Conservation (phyloP, 1,140 invertebrate species). For the Adoxophyes honmai region DNA sequence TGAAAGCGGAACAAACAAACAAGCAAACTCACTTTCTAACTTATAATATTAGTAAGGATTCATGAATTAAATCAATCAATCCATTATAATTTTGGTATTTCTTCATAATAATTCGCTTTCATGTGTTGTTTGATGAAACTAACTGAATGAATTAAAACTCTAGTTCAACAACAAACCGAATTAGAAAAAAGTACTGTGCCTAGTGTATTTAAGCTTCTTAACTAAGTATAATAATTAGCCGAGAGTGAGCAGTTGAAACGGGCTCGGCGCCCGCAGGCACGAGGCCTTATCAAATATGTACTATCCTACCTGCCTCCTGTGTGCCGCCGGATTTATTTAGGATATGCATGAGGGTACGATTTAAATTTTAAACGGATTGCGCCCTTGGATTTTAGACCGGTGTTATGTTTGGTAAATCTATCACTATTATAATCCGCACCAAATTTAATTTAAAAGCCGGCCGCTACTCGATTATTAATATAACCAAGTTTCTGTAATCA, state of each 20-base stretch:
- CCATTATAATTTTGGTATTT: too few species aligned
- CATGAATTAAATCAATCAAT: too few species aligned
- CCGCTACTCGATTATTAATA: conserved; percentile 53
- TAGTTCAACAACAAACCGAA: too few species aligned
- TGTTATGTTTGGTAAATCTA: conserved; percentile 70
- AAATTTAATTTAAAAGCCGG: conserved; percentile 56
- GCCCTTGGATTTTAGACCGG: conserved; percentile 64
- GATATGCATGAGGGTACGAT: conserved; percentile 75
- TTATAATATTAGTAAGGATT: too few species aligned
- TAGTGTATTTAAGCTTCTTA: conserved; percentile 26
- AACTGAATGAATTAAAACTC: too few species aligned
- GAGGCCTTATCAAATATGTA: conserved; percentile 75
- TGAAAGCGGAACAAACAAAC: too few species aligned
- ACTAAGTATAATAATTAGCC: conserved; percentile 59
- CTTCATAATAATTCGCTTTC: too few species aligned
- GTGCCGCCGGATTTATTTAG: conserved; percentile 71
- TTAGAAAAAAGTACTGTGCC: too few species aligned
- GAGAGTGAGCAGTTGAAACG: conserved; percentile 49
- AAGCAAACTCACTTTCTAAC: too few species aligned
- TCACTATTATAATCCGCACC: conserved; percentile 48
- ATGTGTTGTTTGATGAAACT: too few species aligned
- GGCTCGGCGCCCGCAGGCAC: conserved; percentile 38
- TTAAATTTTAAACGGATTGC: conserved; percentile 77
- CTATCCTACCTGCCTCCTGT: conserved; percentile 58
- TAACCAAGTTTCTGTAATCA: conserved; percentile 34